Percentiles rank a stretch among this genome's conserved stretches.
Evolutionary conservation across 2,888 invertebrate genomes (phyloP).

Genomic region (Drosophila fulvimacula): DNA sequence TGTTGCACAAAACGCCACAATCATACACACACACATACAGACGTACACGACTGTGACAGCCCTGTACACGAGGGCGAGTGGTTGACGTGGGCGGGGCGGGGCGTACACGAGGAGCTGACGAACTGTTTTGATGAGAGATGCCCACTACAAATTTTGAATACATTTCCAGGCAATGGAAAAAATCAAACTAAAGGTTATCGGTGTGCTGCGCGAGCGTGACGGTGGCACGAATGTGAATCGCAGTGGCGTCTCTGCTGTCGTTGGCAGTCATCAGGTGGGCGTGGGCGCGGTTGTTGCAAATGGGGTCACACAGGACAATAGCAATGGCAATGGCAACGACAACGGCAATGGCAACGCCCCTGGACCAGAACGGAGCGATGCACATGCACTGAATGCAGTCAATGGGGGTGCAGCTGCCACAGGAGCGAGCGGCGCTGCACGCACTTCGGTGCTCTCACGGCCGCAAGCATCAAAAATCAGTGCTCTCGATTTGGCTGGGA

Average conservation of each 20-base stretch:
- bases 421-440: slow-evolving; percentile 65
- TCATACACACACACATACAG: slow-evolving; percentile 35
- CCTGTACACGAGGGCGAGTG: slow-evolving; percentile 61
- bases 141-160: slow-evolving; percentile 33
- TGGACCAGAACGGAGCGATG: slow-evolving; percentile 50
- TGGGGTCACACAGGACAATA: slow-evolving; percentile 74
- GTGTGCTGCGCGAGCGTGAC: slow-evolving; percentile 82
- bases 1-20: slow-evolving; percentile 75
- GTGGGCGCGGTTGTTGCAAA: slow-evolving; percentile 56
- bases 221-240: slow-evolving; percentile 76
- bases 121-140: slow-evolving; percentile 51
- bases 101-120: slow-evolving; percentile 35
- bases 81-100: slow-evolving; percentile 35
- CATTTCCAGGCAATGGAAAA: slow-evolving; percentile 75
- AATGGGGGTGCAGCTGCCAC: slow-evolving; percentile 23
- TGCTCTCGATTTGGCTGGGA: slow-evolving; percentile 81
- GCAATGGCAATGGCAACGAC: slow-evolving; percentile 58
- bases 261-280: slow-evolving; percentile 67
- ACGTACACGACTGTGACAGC: slow-evolving; percentile 50
- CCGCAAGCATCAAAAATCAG: slow-evolving; percentile 77
- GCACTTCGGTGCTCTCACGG: slow-evolving; percentile 64
- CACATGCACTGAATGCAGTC: slow-evolving; percentile 37
- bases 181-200: slow-evolving; percentile 83
- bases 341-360: slow-evolving; percentile 63
- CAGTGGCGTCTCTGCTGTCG: slow-evolving; percentile 60